Evolutionary conservation across 2,797 vertebrate genomes (phyloP).

Genomic region (Avahi laniger): DNA sequence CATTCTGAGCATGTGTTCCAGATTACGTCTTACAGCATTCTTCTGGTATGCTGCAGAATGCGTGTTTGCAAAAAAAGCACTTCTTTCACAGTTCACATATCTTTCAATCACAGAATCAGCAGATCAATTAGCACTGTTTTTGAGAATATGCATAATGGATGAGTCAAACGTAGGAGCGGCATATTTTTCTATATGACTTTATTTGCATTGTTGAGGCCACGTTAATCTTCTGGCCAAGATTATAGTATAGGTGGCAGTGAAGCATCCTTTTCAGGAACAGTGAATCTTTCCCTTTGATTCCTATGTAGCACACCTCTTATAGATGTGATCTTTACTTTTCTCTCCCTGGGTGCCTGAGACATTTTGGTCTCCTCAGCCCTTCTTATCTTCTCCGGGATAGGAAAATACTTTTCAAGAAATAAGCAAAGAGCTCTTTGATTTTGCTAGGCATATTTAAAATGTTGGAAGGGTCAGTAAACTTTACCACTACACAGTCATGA

Average conservation of each 20-base stretch:
- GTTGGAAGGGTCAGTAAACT: constrained; percentile 69
- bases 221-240: constrained; percentile 57
- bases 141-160: constrained; percentile 73
- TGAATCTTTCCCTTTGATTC: constrained; percentile 62
- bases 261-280: constrained; percentile 44
- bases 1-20: constrained; percentile 94
- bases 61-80: constrained; percentile 76
- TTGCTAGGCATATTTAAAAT: constrained; percentile 64
- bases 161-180: constrained; percentile 65
- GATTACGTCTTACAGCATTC: constrained; percentile 93
- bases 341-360: constrained; percentile 43
- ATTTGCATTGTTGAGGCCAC: constrained; percentile 62
- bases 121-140: constrained; percentile 84
- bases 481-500: constrained; percentile 38
- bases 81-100: constrained; percentile 82
- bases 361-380: constrained; percentile 60
- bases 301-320: constrained; percentile 56
- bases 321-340: constrained; percentile 72
- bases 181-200: constrained; percentile 63
- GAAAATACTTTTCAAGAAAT: constrained; percentile 56
- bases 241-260: constrained; percentile 30
- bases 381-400: constrained; percentile 35
- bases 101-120: constrained; percentile 82
- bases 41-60: constrained; percentile 87
- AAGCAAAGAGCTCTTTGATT: constrained; percentile 43